A percentile compares a stretch with the other conserved stretches of the same genome.
Conservation (phyloP, 2,888 invertebrate genomes). For the Eutolmus rufibarbis region DNA sequence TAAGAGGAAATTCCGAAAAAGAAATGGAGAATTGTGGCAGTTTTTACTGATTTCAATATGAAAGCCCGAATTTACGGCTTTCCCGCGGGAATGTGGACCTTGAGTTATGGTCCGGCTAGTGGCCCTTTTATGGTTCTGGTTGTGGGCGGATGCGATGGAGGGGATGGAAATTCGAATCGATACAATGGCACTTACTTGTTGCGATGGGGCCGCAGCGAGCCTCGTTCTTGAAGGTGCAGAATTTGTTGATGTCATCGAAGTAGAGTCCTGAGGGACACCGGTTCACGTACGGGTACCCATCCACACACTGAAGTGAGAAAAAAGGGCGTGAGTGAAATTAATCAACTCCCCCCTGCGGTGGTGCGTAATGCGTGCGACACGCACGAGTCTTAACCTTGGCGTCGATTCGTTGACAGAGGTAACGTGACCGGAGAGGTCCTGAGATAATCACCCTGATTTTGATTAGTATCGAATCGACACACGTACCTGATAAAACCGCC, state of each 20-base stretch:
- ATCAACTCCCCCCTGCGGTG: neutral
- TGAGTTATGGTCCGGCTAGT: constrained; percentile 3
- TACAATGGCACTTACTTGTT: constrained; percentile 73
- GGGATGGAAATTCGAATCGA: neutral
- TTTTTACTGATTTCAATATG: constrained; percentile 17
- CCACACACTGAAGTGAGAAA: constrained; percentile 76
- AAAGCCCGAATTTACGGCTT: constrained; percentile 11
- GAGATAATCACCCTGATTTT: neutral
- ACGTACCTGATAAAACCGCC: constrained; percentile 86
- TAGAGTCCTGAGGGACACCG: constrained; percentile 89
- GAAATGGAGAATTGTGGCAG: constrained; percentile 9
- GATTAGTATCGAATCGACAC: constrained; percentile 38
- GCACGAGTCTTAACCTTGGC: neutral
- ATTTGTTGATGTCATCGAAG: constrained; percentile 90
- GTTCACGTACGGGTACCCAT: constrained; percentile 85
- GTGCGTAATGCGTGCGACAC: neutral
- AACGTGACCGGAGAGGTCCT: neutral
- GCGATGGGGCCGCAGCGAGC: constrained; percentile 89
- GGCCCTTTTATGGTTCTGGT: neutral
- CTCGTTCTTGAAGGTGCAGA: constrained; percentile 88
- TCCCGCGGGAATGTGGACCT: neutral
- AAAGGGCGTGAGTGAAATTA: neutral
- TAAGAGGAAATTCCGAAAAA: neutral
- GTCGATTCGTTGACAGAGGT: neutral
- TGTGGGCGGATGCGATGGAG: neutral